Evolutionary conservation across 1,140 invertebrate genomes (phyloP), one percentile per base, ranked within the genome.

Genomic region (Onthophagus taurus): DNA sequence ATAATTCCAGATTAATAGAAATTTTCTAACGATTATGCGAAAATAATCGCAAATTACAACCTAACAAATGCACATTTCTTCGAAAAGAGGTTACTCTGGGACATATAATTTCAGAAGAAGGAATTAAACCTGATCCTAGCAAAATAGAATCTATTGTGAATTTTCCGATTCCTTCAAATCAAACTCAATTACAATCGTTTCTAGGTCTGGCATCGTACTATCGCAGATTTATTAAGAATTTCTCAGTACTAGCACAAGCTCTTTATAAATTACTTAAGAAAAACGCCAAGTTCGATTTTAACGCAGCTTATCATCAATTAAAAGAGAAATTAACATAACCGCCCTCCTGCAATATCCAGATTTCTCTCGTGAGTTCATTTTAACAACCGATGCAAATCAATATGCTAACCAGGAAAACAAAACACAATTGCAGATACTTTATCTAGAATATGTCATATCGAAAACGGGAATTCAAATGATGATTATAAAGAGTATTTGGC

Each of bases 51-150:
- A 65, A 64, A 49, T 14, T 66, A 7, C 56, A 67, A 43, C 55
- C 58, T 0, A 48, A 58, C 7, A 68, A 69, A 52, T 66, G 62
- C 38, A 51, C 64, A 45, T 64, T 64, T 50, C 47, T 69, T 18
- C 48, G 51, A 46, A 56, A 60, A 37, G 62, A 70, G 61, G 58
- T 70, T 2, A 34, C 46, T 4, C 52, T 72, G 19, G 69, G 68
- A 6, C 67, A 70, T 43, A 37, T 64, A 6, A 53, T 70, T 16
- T 54, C 60, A 2, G 35, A 50, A 19, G 29, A 65, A 4, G 66
- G 69, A 5, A 55, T 72, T 1, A 52, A 51, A 46, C 63, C 64
- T 7, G 41, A 52, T 41, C 52, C 48, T 2, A 45, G 52, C 7
- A 59, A 60, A 41, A 30, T 45, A 4, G 5, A 11, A 13, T 21